Base-by-base conservation (phyloP, 2,888 invertebrate species). In the Xiphydria camelus region DNA sequence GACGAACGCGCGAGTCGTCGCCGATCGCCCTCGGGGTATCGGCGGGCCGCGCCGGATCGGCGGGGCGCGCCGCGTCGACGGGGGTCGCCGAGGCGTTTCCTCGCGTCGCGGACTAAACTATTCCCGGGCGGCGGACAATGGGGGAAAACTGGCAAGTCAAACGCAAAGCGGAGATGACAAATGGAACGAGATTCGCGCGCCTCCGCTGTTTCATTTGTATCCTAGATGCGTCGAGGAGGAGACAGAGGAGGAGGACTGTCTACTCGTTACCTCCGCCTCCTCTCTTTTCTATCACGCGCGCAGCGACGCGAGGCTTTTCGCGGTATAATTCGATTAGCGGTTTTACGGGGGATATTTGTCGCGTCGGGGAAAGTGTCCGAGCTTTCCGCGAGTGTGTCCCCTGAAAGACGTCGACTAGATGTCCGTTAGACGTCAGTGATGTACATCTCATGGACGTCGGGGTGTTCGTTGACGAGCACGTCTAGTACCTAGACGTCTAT, bases 91-190 rank as follows among this genome's bases (percentile, higher is more conserved):
- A 26, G 7, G 26, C 26, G 4, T n/a, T n/a, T n/a, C n/a, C n/a
- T n/a, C n/a, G 26, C 10, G 4, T 10, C 26, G 4, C 12, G 26
- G 26, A 26, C 26, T 12, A 26, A 10, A 26, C 26, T 26, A n/a
- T 26, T 14, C 26, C 14, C 26, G 26, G 7, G 26, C 26, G 26
- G 26, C 14, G 14, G 53, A 64, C 66, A 64, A 66, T 62, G 59
- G 53, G 56, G 59, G n/a, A n/a, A 57, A 53, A 51, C 55, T 56
- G 61, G 58, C 56, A 55, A 64, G 66, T 66, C 66, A 66, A 64
- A 63, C 63, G 64, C 66, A 66, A 66, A 63, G 57, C 59, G 48
- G 52, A 57, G 57, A 66, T 66, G 66, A 66, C 66, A 66, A 66
- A 66, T 66, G 63, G 61, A 64, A 62, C 54, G 61, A 59, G 56